These are phyloP conservation scores for Sciurus niger DNA, from an alignment of 2,113 vertebrate species.

Conservation along the genomic window DNA sequence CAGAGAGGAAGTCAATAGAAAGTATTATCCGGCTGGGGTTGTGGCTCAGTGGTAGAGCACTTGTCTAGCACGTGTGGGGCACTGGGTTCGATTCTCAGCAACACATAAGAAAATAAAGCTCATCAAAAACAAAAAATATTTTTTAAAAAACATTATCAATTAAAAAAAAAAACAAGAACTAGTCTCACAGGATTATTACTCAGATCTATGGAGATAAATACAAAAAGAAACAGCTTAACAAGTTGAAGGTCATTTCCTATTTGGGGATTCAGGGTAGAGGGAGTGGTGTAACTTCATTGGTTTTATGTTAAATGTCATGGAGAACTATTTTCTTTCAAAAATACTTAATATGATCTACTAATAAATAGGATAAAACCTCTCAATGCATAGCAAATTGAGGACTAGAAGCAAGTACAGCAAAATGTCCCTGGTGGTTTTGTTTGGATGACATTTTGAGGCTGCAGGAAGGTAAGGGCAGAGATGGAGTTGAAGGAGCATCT, in stretches of 20 bases:
- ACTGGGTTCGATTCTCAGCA: too few relatives aligned
- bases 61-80: too few relatives aligned
- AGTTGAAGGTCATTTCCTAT: not conserved
- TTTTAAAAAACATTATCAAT: not conserved
- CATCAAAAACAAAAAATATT: too few relatives aligned
- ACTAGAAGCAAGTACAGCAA: not conserved
- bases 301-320: not conserved
- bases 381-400: not conserved
- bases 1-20: not conserved
- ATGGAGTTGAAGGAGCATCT: not conserved
- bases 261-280: not conserved
- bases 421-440: not conserved
- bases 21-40: not conserved
- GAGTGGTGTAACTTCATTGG: not conserved
- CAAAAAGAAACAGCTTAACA: not conserved
- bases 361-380: not conserved
- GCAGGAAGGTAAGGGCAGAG: not conserved
- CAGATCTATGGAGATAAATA: not conserved
- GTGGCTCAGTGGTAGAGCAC: too few relatives aligned
- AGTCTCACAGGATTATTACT: not conserved
- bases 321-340: not conserved
- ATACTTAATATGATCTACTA: not conserved
- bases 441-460: not conserved
- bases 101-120: too few relatives aligned
- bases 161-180: not conserved